phyloP scores from a whole-genome alignment of 2,888 invertebrate genomes.

The Xestia c-nigrum region DNA sequence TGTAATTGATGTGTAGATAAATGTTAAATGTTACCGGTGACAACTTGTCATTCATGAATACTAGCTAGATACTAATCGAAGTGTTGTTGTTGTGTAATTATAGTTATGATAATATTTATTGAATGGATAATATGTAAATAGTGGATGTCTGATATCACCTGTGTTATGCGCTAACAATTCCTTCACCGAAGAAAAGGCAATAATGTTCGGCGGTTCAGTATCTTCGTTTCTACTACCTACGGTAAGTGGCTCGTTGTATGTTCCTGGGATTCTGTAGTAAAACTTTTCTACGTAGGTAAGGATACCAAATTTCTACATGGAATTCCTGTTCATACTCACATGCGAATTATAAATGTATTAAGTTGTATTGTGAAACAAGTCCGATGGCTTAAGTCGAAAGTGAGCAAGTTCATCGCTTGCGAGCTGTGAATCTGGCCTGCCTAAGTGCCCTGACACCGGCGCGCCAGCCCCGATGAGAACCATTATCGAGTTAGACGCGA shows the following conservation, averaged over 20 bases:
- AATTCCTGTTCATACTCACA: conserved; percentile 6
- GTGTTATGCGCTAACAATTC: conserved; percentile 54
- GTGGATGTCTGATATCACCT: conserved; percentile 40
- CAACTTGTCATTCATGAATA: conserved; percentile 48
- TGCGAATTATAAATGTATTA: neutral
- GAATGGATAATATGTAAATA: conserved; percentile 57
- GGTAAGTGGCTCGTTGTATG: conserved; percentile 61
- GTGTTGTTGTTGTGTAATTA: conserved; percentile 60
- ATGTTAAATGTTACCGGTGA: conserved; percentile 51
- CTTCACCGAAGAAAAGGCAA: conserved; percentile 51
- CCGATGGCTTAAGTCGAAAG: conserved; percentile 8
- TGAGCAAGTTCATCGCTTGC: conserved; percentile 29
- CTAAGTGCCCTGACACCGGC: conserved; percentile 36
- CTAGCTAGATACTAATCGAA: conserved; percentile 21
- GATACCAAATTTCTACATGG: neutral
- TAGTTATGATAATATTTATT: conserved; percentile 65
- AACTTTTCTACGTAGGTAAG: conserved; percentile 11
- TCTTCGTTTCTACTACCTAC: conserved; percentile 59
- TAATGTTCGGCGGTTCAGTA: conserved; percentile 57
- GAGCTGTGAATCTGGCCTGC: conserved; percentile 41
- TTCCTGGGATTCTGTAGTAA: conserved; percentile 3
- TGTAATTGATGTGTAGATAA: conserved; percentile 58
- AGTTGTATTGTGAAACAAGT: neutral
- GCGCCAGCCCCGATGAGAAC: conserved; percentile 50
- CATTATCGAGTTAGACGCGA: conserved; percentile 66